Conservation (phyloP, 2,888 invertebrate species). For the Anthoptus insignis region DNA sequence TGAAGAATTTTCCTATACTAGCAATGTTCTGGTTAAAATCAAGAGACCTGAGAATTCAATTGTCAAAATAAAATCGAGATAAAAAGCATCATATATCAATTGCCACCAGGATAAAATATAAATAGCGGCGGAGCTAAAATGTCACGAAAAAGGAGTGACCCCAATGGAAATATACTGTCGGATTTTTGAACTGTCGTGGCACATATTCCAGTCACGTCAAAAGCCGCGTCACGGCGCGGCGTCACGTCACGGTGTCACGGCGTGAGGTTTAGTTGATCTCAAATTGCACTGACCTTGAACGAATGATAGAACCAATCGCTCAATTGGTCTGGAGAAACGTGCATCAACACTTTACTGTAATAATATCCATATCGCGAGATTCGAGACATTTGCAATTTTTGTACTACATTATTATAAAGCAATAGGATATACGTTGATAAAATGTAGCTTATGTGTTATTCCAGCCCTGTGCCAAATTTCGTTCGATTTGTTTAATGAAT, state of each 20-base stretch:
- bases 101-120: neutral
- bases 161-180: constrained; percentile 2
- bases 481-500: too few relatives aligned
- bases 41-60: neutral
- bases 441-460: too few relatives aligned
- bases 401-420: too few relatives aligned
- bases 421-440: too few relatives aligned
- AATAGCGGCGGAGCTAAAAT: neutral
- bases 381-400: too few relatives aligned
- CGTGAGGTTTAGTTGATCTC: constrained; percentile 19
- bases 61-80: neutral
- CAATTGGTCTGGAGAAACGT: constrained; percentile 13
- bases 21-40: too few relatives aligned
- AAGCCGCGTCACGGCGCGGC: constrained; percentile 34
- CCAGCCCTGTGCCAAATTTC: too few relatives aligned
- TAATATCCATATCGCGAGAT: too few relatives aligned
- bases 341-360: too few relatives aligned
- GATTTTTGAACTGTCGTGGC: constrained; percentile 13
- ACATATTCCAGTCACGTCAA: constrained; percentile 30
- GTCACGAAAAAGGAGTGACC: constrained; percentile 5
- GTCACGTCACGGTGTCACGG: constrained; percentile 4
- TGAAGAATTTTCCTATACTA: too few relatives aligned
- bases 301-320: constrained; percentile 32
- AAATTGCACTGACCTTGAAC: constrained; percentile 21
- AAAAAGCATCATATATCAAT: neutral